Base-by-base conservation (phyloP, 2,113 vertebrate genomes). In the Oenanthe oenanthe region DNA sequence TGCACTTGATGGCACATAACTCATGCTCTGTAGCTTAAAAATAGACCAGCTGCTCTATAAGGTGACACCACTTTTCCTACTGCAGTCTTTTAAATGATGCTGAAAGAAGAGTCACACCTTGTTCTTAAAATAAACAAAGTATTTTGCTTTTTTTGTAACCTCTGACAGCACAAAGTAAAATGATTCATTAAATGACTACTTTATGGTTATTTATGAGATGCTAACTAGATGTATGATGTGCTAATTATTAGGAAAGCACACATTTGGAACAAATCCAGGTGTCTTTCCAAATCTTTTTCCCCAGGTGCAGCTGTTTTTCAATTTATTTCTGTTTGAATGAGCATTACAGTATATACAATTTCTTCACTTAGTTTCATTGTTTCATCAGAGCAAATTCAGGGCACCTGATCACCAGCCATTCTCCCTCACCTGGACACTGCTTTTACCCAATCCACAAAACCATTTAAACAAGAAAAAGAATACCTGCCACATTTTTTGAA, bases 121-220 rank as follows among this genome's bases (percentile, higher is more conserved):
- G 31, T 96, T 97, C 97, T 97, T 93, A 97, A 97, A 98, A 97
- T 97, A 97, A 97, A 96, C 48, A 16, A 97, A 96, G 76, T 91
- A 42, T 94, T 97, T 97, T 97, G 94, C 94, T 96, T 97, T 94
- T 95, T 88, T 86, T 87, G 92, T 98, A 98, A 97, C 97, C 97
- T 97, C 96, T 98, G 97, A 97, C 96, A 97, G 96, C 95, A 95
- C 80, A 97, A 96, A 96, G 93, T 96, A 94, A 97, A 97, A 96
- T 94, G 94, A 98, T 96, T 98, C 97, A 98, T 97, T 98, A 97
- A 98, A 95, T 97, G 92, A 89, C 93, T 93, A 93, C 92, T 92
- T 94, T 94, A 98, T 98, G 97, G 96, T 97, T 98, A 98, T 98
- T 98, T 97, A 98, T 98, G 98, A 98, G 97, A 98, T 98, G 97